Base-by-base conservation (phyloP, 2,888 invertebrate genomes). In the Fragum sueziense region DNA sequence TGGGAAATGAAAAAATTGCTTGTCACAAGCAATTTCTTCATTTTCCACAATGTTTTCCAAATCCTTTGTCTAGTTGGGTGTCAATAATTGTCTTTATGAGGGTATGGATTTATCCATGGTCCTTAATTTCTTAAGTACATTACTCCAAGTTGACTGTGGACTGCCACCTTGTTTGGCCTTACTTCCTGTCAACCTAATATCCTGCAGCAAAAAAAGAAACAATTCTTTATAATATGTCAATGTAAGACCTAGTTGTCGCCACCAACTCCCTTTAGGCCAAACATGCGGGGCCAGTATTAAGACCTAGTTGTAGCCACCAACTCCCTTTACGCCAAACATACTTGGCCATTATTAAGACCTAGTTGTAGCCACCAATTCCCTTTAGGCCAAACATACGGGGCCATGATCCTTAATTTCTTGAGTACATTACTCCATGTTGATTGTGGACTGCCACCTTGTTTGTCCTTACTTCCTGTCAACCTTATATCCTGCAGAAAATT, bases 311-410 rank as follows among this genome's bases (percentile, higher is more conserved):
- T n/a, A n/a, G n/a, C n/a, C n/a, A n/a, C n/a, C n/a, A n/a, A n/a
- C n/a, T n/a, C n/a, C n/a, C n/a, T n/a, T n/a, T n/a, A n/a, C n/a
- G n/a, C n/a, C n/a, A n/a, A n/a, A n/a, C n/a, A n/a, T n/a, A n/a
- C n/a, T n/a, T n/a, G n/a, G n/a, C n/a, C n/a, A n/a, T n/a, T n/a
- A n/a, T n/a, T n/a, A n/a, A n/a, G n/a, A n/a, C n/a, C n/a, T n/a
- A 89, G 20, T 93, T 99, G 99, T 4, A 99, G 94, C 11, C 94
- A 88, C 27, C 94, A 71, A 91, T 96, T 96, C 88, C 96, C 97
- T 89, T 95, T 96, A 0, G 99, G 99, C 99, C 99, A 99, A 41
- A 99, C 94, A 94, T 97, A 99, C 0, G 99, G 99, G 82, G 96
- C 94, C 59, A 99, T 95, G 4, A 95, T 96, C 88, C 95, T 95